Base-by-base conservation (phyloP, 2,113 vertebrate genomes). In the Xenopus laevis region DNA sequence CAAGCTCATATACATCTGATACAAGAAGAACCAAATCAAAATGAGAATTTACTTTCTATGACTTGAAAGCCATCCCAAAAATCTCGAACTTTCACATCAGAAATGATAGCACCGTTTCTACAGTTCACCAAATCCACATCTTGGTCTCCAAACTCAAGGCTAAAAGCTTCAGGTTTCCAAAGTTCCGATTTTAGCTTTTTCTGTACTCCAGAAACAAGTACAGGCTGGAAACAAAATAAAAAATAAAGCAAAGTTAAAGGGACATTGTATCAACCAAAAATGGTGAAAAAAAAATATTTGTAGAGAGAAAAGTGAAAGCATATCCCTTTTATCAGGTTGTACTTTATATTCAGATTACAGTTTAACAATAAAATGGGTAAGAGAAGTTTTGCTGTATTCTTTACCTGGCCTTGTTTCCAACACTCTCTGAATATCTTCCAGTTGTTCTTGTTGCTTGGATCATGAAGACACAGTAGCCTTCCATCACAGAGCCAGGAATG, bases 381-480 rank as follows among this genome's bases (percentile, higher is more conserved):
- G n/a, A n/a, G 30, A 3, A 40, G 33, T 5, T 40, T 40, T 40
- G 33, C 33, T 40, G 33, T 13, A 52, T 23, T 7, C 61, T 88
- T 84, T 85, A 98, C 97, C 90, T 99, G 97, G 77, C 97, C 97
- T 88, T 98, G 97, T 78, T 99, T 99, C 97, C 97, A 99, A 86
- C 97, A 99, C 79, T 99, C 97, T 75, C 97, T 92, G 86, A 99
- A 99, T 84, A 99, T 98, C 87, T 98, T 98, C 97, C 97, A 99
- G 86, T 98, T 99, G 88, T 98, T 98, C 88, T 89, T 85, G 89
- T 99, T 98, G 86, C 96, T 94, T 72, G 97, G 96, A 83, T 98
- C 96, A 81, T 99, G 97, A 77, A 99, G 92, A 87, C 97, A 98
- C 72, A 99, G 93, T 21, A 99, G 93, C 72, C 97, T 92, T 47